Base-by-base conservation (phyloP, 2,113 vertebrate genomes). In the Carettochelys insculpta region DNA sequence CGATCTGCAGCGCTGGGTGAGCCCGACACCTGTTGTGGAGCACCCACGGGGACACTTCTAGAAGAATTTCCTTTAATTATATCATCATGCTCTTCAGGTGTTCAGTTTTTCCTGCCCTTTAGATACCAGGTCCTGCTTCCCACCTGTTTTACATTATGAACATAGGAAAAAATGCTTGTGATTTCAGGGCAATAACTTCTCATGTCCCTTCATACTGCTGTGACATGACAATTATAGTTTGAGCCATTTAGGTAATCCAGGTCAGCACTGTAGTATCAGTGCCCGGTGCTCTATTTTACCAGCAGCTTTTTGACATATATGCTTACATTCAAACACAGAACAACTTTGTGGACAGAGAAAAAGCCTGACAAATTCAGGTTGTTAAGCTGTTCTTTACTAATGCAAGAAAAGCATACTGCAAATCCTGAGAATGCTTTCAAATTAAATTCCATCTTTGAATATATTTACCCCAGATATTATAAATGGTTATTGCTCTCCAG, bases 241-340 rank as follows among this genome's bases (percentile, higher is more conserved):
- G 38, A 87, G 75, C 0, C 2, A 90, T 87, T 90, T 83, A 77
- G 58, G 58, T 83, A 95, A 95, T 87, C 86, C 75, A 87, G 78
- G 88, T 81, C 58, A 75, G 38, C 5, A 65, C 53, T 65, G 73
- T 68, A 86, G 88, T 50, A 14, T 50, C n/a, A n/a, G 48, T 50
- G 8, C 48, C 48, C 48, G 43, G 47, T 45, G 90, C 82, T 88
- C 91, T 91, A 91, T 92, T 80, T 85, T 83, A 82, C 84, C 58
- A 83, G 82, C 79, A 91, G 79, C 31, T 91, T 88, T 91, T 14
- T 90, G 88, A 95, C 94, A 88, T 78, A 9, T 52, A 85, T 93
- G 82, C 38, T 82, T 86, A 41, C 52, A 56, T 0, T 1, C 0
- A 7, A 75, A 7, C 48, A 77, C 24, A 31, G 45, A 92, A 27